phyloP scores from a whole-genome alignment of 2,888 invertebrate genomes.

The Eupithecia subfuscata region DNA sequence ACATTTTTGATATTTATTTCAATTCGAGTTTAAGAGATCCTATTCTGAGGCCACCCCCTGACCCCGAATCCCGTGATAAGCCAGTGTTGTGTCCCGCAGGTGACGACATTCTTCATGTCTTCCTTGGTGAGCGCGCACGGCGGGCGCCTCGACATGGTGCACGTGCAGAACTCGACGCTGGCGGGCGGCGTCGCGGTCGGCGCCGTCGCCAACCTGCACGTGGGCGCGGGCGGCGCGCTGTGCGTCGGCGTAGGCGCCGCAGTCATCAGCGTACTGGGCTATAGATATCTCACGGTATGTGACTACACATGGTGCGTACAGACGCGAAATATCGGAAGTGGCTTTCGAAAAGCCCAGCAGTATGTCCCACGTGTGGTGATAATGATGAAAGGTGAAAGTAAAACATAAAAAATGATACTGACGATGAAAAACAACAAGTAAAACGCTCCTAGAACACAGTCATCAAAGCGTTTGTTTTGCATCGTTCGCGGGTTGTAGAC shows the following conservation, averaged over 20 bases:
- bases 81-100: constrained; percentile 59
- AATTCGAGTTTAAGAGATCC: too few relatives aligned
- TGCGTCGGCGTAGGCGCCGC: constrained; percentile 92
- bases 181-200: constrained; percentile 97
- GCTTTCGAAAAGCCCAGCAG: background rate
- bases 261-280: constrained; percentile 91
- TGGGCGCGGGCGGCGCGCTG: constrained; percentile 92
- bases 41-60: too few relatives aligned
- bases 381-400: background rate
- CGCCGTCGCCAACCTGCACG: constrained; percentile 91
- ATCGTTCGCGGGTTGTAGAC: background rate
- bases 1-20: too few relatives aligned
- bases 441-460: background rate
- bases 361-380: background rate
- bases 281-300: constrained; percentile 88
- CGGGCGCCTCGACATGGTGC: constrained; percentile 94
- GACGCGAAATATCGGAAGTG: background rate
- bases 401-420: too few relatives aligned
- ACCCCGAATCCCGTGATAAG: background rate
- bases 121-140: constrained; percentile 87
- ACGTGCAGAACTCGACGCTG: constrained; percentile 96
- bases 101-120: constrained; percentile 93
- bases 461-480: background rate
- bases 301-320: background rate
- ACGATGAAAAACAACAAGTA: background rate